Evolutionary conservation across 2,888 invertebrate species (phyloP).

Genomic region (Augiades crinisus): DNA sequence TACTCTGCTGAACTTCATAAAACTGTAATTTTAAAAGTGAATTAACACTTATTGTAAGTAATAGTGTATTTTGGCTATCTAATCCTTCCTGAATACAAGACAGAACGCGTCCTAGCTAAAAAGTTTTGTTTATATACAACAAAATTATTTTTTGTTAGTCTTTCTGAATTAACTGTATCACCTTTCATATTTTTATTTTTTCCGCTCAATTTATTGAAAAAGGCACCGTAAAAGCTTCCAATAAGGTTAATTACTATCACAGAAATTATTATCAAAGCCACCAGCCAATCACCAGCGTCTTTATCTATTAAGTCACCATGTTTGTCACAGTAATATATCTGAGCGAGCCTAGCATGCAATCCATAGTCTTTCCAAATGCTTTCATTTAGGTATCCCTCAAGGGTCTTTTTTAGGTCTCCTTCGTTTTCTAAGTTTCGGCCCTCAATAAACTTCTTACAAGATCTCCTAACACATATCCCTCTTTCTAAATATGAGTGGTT

Average conservation of each 20-base stretch:
- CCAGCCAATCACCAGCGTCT: neutral
- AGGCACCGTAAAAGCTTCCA: constrained; percentile 11
- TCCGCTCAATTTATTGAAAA: too few species aligned
- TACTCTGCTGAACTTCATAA: too few species aligned
- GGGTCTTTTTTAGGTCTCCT: constrained; percentile 2
- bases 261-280: neutral
- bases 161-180: too few species aligned
- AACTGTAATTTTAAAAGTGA: too few species aligned
- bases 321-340: neutral
- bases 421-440: neutral
- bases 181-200: too few species aligned
- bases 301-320: neutral
- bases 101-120: too few species aligned
- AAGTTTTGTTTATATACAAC: too few species aligned
- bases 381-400: constrained; percentile 12
- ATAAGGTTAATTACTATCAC: constrained; percentile 7
- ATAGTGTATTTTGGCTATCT: too few species aligned
- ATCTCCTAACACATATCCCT: constrained; percentile 30
- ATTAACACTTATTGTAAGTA: too few species aligned
- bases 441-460: constrained; percentile 21
- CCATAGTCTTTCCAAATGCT: constrained; percentile 5
- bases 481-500: constrained; percentile 28
- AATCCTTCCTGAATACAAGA: too few species aligned
- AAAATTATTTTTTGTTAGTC: too few species aligned
- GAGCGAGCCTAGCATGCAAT: neutral